Evolutionary conservation across 2,113 vertebrate species (phyloP).

Genomic region (Nanorana parkeri): DNA sequence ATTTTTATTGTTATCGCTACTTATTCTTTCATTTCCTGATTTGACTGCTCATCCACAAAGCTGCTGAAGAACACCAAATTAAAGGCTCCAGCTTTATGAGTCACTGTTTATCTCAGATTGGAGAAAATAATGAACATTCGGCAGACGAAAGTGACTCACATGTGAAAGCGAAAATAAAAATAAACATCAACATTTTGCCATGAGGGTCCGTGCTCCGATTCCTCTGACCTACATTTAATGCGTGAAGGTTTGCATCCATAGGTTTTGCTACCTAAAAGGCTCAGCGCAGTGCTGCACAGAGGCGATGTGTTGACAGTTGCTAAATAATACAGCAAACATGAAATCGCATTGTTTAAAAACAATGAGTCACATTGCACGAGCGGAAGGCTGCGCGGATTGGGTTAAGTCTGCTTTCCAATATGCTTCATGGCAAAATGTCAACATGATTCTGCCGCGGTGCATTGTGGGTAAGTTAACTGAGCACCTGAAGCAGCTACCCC

Average conservation of each 20-base stretch:
- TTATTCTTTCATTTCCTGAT: background rate
- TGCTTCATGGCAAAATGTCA: conserved; percentile 32
- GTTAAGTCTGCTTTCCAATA: conserved; percentile 30
- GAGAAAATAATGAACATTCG: conserved; percentile 26
- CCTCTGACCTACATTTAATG: conserved; percentile 17
- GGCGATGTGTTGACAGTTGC: conserved; percentile 22
- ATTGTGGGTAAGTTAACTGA: conserved; percentile 11
- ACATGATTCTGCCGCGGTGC: conserved; percentile 8
- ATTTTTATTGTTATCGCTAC: too few species aligned
- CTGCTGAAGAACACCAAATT: conserved; percentile 6
- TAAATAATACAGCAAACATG: conserved; percentile 3
- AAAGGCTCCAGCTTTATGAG: background rate
- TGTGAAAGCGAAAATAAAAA: conserved; percentile 8
- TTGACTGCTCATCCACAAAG: background rate
- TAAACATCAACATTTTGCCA: conserved; percentile 19
- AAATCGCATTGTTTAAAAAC: conserved; percentile 11
- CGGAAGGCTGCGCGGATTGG: conserved; percentile 25
- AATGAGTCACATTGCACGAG: background rate
- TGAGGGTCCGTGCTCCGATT: background rate
- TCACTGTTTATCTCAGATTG: conserved; percentile 19
- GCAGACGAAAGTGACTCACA: conserved; percentile 31
- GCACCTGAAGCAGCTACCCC: background rate
- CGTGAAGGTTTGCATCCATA: background rate
- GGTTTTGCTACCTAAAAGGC: background rate
- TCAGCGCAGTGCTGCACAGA: background rate